Evolutionary conservation across 2,888 invertebrate genomes (phyloP).

Genomic region (Halocaridina rubra): DNA sequence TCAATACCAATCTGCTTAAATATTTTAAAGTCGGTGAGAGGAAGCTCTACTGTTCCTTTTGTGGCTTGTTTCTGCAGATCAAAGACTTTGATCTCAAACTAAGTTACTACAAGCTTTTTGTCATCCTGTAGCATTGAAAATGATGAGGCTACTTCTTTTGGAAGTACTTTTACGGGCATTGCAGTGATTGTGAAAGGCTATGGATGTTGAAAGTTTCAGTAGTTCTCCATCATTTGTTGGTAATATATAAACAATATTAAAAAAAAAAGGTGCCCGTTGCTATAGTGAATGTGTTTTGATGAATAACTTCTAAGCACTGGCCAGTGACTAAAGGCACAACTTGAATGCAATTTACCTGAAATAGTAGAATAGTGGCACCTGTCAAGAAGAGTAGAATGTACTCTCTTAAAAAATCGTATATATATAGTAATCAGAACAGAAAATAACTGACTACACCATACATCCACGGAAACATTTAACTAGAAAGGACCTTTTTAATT

Average conservation of each 20-base stretch:
- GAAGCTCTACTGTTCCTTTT: conserved; percentile 96
- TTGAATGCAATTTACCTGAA: conserved; percentile 92
- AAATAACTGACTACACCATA: too few relatives aligned
- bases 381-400: background rate
- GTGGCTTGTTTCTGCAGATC: conserved; percentile 99
- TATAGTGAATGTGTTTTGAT: conserved; percentile 99
- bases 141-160: conserved; percentile 98
- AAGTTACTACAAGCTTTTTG: conserved; percentile 97
- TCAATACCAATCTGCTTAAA: conserved; percentile 96
- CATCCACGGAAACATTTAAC: too few relatives aligned
- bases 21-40: conserved; percentile 96
- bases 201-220: conserved; percentile 96
- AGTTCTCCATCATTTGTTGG: conserved; percentile 98
- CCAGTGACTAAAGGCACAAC: conserved; percentile 99
- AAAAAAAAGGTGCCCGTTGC: conserved; percentile 99
- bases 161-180: conserved; percentile 99
- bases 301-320: conserved; percentile 98
- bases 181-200: conserved; percentile 98
- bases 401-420: background rate
- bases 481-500: too few relatives aligned
- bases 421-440: background rate
- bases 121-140: conserved; percentile 93
- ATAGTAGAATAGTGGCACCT: background rate
- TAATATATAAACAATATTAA: conserved; percentile 97
- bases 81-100: conserved; percentile 98